Base-by-base conservation (phyloP, 2,888 invertebrate genomes). In the Meloe dianella region DNA sequence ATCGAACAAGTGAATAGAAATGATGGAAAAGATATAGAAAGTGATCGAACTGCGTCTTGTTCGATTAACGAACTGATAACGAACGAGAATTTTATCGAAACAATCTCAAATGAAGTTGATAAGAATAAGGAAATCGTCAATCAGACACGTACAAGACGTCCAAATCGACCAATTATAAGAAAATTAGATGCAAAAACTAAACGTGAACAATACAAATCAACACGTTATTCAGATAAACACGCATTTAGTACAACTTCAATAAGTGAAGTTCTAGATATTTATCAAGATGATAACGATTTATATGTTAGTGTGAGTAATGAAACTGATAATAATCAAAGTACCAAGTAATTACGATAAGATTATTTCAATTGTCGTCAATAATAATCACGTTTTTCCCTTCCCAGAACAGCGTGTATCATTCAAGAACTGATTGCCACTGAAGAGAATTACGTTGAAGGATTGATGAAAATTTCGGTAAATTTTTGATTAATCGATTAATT, bases 401-500 rank as follows among this genome's bases (percentile, higher is more conserved):
- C 14, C 8, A 58, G 58, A n/a, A 20, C 35, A 17, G 29, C 20
- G 2, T 12, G 20, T 32, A 32, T 58, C 0, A 29, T 58, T 17
- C 12, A 12, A 22, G 58, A 58, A 58, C 14, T 58, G 12, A 58
- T 58, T 8, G 58, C 4, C 22, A 58, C 32, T 58, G 58, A 58
- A 58, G 58, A 58, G 22, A 20, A 17, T 12, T 58, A 58, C n/a
- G 22, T n/a, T 30, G 58, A 30, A 58, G 58, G 20, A 32, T 2
- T 58, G n/a, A 35, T 32, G n/a, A 30, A 30, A 30, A n/a, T 32
- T 47, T 20, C 20, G 47, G 47, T 29, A 58, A n/a, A 32, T 27
- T 1, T 9, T 27, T 57, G 9, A 32, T 30, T 30, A 20, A 22
- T 8, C 17, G 14, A 30, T 4, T 20, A 2, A 20, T 29, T 20